Percentiles rank a stretch among this genome's conserved stretches.
phyloP scores from a whole-genome alignment of 2,797 vertebrate species.

The Pangasius larnaudii region DNA sequence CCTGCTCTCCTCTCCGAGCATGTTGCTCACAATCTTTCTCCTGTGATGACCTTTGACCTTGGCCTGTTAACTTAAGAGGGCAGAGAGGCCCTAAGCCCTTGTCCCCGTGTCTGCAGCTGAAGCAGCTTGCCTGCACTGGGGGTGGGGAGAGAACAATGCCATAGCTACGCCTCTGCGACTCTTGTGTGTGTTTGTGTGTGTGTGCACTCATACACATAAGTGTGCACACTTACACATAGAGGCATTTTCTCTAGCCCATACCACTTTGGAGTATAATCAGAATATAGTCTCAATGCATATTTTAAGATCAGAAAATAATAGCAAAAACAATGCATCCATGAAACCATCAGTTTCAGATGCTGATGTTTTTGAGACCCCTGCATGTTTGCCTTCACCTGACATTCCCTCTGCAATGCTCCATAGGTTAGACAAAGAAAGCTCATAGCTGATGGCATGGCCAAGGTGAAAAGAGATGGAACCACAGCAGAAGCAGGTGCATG shows the following conservation, averaged over 20 bases:
- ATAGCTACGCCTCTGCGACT: constrained; percentile 39
- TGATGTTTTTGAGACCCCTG: not conserved
- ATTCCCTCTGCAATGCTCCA: constrained; percentile 11
- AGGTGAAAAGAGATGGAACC: constrained; percentile 62
- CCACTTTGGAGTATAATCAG: not conserved
- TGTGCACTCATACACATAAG: constrained; percentile 21
- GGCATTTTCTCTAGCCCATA: constrained; percentile 7
- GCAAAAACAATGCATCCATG: not conserved
- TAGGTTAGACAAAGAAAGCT: constrained; percentile 27
- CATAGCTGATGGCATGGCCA: constrained; percentile 49
- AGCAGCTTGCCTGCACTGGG: constrained; percentile 53
- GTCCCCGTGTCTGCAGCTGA: constrained; percentile 62
- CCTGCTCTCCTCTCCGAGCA: constrained; percentile 4
- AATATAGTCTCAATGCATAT: not conserved
- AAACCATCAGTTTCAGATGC: not conserved
- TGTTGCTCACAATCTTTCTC: constrained; percentile 59
- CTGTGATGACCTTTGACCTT: constrained; percentile 61
- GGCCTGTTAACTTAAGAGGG: constrained; percentile 69
- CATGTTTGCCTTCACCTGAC: not conserved
- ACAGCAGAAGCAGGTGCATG: constrained; percentile 57
- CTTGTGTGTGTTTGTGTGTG: not conserved
- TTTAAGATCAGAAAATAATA: not conserved
- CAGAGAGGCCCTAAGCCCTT: constrained; percentile 59
- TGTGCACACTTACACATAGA: constrained; percentile 27
- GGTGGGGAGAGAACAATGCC: constrained; percentile 53